These are phyloP conservation scores for Bombus confusus DNA, from an alignment of 1,140 invertebrate genomes.

Conservation along the genomic window DNA sequence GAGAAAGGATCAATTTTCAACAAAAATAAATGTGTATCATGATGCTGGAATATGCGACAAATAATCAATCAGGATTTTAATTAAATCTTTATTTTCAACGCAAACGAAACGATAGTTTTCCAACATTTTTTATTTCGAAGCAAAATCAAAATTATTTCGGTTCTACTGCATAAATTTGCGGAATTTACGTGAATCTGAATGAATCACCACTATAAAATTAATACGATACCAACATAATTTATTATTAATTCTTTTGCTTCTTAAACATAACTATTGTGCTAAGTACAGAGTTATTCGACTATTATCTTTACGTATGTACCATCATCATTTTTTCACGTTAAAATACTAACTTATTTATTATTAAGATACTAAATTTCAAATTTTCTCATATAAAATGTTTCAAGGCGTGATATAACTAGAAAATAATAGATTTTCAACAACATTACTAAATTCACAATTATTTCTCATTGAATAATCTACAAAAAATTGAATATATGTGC, in stretches of 20 bases:
- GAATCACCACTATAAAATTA: neutral
- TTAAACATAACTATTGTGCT: neutral
- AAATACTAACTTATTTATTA: conserved; percentile 32
- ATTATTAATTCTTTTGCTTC: neutral
- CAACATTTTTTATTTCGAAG: neutral
- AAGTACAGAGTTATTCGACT: neutral
- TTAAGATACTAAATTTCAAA: conserved; percentile 1
- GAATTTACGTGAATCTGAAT: too few relatives aligned
- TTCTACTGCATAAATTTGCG: neutral
- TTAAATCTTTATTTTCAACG: neutral
- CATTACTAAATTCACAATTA: neutral
- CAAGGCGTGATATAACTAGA: conserved; percentile 36
- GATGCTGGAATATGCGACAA: too few relatives aligned
- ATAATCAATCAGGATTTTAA: neutral
- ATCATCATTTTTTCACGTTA: neutral
- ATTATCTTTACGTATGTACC: neutral
- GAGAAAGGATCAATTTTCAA: neutral
- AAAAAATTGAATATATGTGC: neutral
- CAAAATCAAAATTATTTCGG: neutral
- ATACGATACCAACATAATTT: neutral
- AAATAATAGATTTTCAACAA: conserved; percentile 18
- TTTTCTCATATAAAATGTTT: neutral
- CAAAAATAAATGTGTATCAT: neutral
- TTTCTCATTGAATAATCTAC: neutral
- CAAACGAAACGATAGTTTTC: neutral